Base-by-base conservation (phyloP, 2,113 vertebrate genomes). In the Colistium nudipinnis region DNA sequence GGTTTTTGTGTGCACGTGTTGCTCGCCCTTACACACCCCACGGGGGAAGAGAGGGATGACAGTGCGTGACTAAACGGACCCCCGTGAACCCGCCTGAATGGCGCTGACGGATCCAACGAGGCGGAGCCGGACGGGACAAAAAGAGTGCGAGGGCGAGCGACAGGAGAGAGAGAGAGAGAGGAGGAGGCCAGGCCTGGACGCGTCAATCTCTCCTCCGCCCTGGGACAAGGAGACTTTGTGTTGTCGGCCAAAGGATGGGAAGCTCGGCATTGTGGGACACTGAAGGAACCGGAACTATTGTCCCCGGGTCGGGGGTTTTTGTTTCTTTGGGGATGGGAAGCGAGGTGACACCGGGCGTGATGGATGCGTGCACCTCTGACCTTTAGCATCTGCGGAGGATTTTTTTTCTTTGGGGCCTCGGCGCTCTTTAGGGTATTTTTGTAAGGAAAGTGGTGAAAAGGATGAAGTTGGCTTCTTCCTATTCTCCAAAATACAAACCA, bases 61-160 rank as follows among this genome's bases (percentile, higher is more conserved):
- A 86, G 85, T 64, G 86, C 75, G 61, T 88, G 87, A 90, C 87
- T 88, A 90, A 90, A 86, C 30, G 80, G 77, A 79, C 80, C 74
- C 87, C 76, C n/a, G 8, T 70, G 78, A 83, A 79, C 73, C 75
- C 47, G 70, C 66, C 74, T 83, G 80, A 87, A 85, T 83, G 77
- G 70, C 81, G 60, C 76, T 71, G 84, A 85, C 76, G 82, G 82
- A 83, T 87, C 54, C 87, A 87, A 83, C 84, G 86, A 90, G 89
- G 86, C 75, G 33, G 76, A 65, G 75, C 72, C n/a, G 28, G 57
- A 30, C 27, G n/a, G 83, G 88, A 89, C 80, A 88, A 88, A 88
- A 88, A 88, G 81, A 75, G 70, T 25, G 55, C 59, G 78, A 75
- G 75, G 77, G 80, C 11, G 62, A 65, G 76, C 44, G 68, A 74